Evolutionary conservation across 2,113 vertebrate genomes (phyloP), one percentile per base, ranked within the genome.

Genomic region (Pagrus major): DNA sequence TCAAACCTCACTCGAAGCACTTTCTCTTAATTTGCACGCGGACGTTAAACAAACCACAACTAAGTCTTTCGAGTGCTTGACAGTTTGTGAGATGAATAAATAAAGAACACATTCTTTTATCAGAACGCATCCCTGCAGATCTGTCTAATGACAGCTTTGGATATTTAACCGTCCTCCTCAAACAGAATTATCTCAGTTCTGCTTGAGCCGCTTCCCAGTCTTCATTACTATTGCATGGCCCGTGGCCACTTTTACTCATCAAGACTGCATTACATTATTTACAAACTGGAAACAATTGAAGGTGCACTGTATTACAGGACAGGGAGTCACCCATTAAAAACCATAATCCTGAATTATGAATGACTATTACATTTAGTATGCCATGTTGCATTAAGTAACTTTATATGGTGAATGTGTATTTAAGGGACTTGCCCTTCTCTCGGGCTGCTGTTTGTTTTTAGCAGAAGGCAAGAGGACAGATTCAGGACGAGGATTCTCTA

Each of bases 201-300:
- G 85, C 83, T 91, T 65, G 71, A 88, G 87, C 70, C 73, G 21
- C 35, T 80, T 94, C 91, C 92, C 93, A 64, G 72, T 78, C 72
- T 89, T 95, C 93, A 95, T 95, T 93, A 95, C 87, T 93, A 94
- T 93, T 95, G 92, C 91, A 95, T 94, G 89, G 86, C 89, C 88
- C 56, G 12, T 83, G 86, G 91, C 92, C 90, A 89, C 80, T 90
- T 93, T 87, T 81, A 93, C 87, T 89, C 89, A 90, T 93, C 85
- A 81, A 91, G 82, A 90, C 74, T 46, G 76, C 78, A 63, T 81
- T 93, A 91, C 92, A 95, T 95, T 94, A 95, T 95, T 95, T 91
- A 95, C 92, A 89, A 93, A 94, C 83, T 84, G 84, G 89, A 93
- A 94, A 94, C 91, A 92, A 93, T 91, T 89, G 83, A 83, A 80